Conservation (phyloP, 2,797 vertebrate genomes). For the Oreortyx pictus region DNA sequence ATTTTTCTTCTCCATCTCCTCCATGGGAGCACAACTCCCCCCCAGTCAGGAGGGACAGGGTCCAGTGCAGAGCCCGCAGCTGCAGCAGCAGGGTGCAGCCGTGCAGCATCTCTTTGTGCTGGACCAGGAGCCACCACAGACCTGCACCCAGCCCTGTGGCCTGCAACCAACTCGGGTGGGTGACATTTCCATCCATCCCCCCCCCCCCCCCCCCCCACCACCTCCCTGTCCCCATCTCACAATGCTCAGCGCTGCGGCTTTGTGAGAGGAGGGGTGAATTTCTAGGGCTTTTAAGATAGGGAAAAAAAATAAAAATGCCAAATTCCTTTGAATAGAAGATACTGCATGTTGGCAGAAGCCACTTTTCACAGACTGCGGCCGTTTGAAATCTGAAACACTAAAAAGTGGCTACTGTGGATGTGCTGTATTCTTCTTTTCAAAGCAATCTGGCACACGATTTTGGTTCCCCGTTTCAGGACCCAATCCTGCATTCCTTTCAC, state of each 20-base stretch:
- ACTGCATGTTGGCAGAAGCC: conserved; percentile 67
- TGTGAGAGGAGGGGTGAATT: conserved; percentile 33
- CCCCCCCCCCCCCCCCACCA: background rate
- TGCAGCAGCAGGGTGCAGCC: rapidly evolving
- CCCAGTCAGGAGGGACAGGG: rapidly evolving
- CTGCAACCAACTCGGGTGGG: background rate
- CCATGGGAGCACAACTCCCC: background rate
- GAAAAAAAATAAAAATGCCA: background rate
- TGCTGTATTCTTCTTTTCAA: conserved; percentile 70
- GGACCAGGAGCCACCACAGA: background rate
- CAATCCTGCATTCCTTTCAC: conserved; percentile 71
- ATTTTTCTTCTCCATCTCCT: background rate
- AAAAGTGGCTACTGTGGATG: conserved; percentile 67
- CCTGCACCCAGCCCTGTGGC: background rate
- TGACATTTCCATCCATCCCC: background rate
- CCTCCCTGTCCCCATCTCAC: background rate
- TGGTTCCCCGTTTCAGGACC: conserved; percentile 59
- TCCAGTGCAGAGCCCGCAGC: background rate
- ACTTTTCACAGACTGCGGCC: conserved; percentile 54
- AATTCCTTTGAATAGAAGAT: conserved; percentile 65
- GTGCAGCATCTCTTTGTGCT: background rate
- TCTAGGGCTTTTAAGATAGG: conserved; percentile 23
- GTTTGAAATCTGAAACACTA: conserved; percentile 71
- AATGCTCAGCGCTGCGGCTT: conserved; percentile 8
- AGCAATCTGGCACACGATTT: conserved; percentile 66